phyloP scores from a whole-genome alignment of 2,797 vertebrate genomes.

The Dryobates pubescens region DNA sequence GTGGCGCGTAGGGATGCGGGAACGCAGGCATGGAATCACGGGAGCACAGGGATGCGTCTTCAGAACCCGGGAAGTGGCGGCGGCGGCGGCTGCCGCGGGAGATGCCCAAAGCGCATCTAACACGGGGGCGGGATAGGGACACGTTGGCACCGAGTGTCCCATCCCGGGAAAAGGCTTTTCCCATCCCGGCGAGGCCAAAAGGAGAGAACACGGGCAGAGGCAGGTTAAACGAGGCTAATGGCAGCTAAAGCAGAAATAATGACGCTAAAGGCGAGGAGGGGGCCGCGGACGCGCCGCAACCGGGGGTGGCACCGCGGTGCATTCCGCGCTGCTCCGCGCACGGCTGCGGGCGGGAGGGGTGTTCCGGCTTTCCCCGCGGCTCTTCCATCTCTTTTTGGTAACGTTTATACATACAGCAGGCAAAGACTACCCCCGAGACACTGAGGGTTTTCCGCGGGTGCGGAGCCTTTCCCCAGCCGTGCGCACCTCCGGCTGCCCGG shows the following conservation, averaged over 20 bases:
- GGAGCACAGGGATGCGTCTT: not conserved
- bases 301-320: not conserved
- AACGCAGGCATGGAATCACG: not conserved
- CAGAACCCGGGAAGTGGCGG: not conserved
- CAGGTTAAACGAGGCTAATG: slow-evolving; percentile 66
- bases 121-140: accelerated
- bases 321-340: not conserved
- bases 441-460: not conserved
- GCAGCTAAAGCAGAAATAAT: not conserved
- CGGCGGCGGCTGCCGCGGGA: not conserved
- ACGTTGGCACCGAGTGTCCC: not conserved
- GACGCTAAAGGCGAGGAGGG: not conserved
- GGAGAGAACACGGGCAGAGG: slow-evolving; percentile 18
- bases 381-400: too few relatives aligned
- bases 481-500: not conserved
- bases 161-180: not conserved
- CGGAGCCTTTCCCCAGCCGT: not conserved
- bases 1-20: not conserved
- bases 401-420: accelerated
- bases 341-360: not conserved
- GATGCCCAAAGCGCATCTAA: not conserved
- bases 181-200: not conserved
- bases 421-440: not conserved
- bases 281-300: not conserved
- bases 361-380: not conserved